Evolutionary conservation across 2,113 vertebrate species (phyloP), one percentile per base, ranked within the genome.

Genomic region (Sialia sialis): DNA sequence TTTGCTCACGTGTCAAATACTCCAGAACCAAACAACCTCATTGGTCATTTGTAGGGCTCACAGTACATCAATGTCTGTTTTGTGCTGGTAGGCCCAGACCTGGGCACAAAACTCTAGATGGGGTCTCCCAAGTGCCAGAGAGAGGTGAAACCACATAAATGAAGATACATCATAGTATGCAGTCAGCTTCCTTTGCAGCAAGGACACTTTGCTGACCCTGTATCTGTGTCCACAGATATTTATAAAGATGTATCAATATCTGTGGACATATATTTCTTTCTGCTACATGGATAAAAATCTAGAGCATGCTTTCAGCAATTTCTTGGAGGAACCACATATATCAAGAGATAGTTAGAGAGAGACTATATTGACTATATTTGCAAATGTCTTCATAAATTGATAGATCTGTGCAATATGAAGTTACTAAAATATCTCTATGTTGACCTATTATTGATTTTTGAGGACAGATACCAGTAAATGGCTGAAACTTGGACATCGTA

Each of bases 111-210:
- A 34, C 5, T 32, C 17, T 22, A 19, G 21, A 13, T 58, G 9
- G 26, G 43, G 4, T 58, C 43, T 38, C 43, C n/a, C 25, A 67
- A 49, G 21, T 43, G 27, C 12, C 3, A 6, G 38, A 52, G 8
- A 18, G 27, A 44, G 16, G 7, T 20, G 59, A 75, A 10, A 19
- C 5, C 49, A n/a, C 13, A 21, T 54, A 49, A 68, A 49, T 36
- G 14, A 10, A 49, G 4, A 43, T 26, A 32, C 8, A 52, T 12
- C 30, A 62, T 16, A 23, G 16, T 26, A 75, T 0, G 1, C 9
- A 55, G 25, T 21, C 41, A 51, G 11, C 8, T 7, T 52, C 15
- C 30, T 39, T 54, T 75, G 34, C 23, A 72, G 30, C 2, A 13
- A 63, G 21, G 12, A 4, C 25, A 34, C 12, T 18, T 51, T 52